Evolutionary conservation across 2,113 vertebrate species (phyloP).

Genomic region (rat (Rattus norvegicus)): DNA sequence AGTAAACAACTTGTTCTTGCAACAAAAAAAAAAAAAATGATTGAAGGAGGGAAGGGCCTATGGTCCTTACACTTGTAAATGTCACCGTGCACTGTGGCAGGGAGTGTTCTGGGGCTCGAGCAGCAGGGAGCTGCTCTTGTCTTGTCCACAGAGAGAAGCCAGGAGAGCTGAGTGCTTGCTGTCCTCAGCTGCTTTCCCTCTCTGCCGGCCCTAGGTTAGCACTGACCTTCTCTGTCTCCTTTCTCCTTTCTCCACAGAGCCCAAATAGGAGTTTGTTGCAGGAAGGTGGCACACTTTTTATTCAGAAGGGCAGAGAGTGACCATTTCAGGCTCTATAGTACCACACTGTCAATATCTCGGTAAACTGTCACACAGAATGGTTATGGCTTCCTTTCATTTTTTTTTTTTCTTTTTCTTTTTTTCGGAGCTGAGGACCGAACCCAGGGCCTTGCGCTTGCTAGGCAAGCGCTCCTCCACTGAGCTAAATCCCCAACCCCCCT

Average conservation of each 20-base stretch:
- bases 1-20: background rate
- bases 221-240: background rate
- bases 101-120: background rate
- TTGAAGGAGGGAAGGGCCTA: background rate
- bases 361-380: background rate
- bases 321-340: too few relatives aligned
- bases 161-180: background rate
- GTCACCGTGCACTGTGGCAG: too few relatives aligned
- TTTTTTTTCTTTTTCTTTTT: too few relatives aligned
- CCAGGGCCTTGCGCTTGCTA: too few relatives aligned
- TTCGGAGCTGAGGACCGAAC: too few relatives aligned
- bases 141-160: background rate
- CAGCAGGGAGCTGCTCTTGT: background rate
- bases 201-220: background rate
- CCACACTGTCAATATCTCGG: background rate
- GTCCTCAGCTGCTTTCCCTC: background rate
- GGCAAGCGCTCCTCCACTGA: too few relatives aligned
- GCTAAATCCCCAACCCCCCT: too few relatives aligned
- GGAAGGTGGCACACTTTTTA: background rate
- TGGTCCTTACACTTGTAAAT: background rate
- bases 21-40: too few relatives aligned
- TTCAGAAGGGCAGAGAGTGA: background rate
- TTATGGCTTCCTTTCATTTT: background rate
- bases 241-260: background rate
- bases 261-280: background rate